phyloP scores from a whole-genome alignment of 2,888 invertebrate species.

The Quadroppia sp. region DNA sequence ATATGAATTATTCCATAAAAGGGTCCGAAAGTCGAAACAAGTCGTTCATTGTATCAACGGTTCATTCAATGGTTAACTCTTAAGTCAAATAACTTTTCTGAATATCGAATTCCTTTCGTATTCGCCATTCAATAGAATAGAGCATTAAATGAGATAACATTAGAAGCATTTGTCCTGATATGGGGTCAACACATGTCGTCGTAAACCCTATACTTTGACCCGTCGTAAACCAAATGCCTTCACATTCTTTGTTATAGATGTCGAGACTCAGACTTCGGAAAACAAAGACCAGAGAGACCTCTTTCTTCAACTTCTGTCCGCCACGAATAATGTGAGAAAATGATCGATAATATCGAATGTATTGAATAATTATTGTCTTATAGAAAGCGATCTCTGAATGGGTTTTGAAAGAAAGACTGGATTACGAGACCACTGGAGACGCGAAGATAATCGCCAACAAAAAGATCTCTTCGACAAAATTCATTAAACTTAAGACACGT shows the following conservation, averaged over 20 bases:
- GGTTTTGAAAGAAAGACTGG: conserved; percentile 82
- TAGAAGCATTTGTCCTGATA: conserved; percentile 39
- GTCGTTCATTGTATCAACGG: not conserved
- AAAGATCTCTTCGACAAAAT: conserved; percentile 78
- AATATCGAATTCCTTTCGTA: not conserved
- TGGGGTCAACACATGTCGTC: conserved; percentile 6
- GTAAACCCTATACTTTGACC: conserved; percentile 10
- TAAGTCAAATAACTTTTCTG: not conserved
- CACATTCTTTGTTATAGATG: conserved; percentile 55
- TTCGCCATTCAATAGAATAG: not conserved
- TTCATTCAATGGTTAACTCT: not conserved
- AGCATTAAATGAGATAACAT: not conserved
- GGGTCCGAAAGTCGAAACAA: not conserved
- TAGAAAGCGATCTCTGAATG: conserved; percentile 62
- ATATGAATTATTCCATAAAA: conserved; percentile 7
- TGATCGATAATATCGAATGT: not conserved
- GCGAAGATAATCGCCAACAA: conserved; percentile 83
- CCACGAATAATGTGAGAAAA: conserved; percentile 47
- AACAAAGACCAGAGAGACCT: conserved; percentile 68
- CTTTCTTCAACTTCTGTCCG: conserved; percentile 54
- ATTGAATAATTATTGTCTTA: not conserved
- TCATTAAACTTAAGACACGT: conserved; percentile 96
- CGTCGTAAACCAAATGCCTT: conserved; percentile 22
- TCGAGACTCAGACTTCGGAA: conserved; percentile 67
- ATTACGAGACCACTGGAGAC: conserved; percentile 88